phyloP scores from a whole-genome alignment of 2,888 invertebrate species.

The Drosophila kambysellisi region DNA sequence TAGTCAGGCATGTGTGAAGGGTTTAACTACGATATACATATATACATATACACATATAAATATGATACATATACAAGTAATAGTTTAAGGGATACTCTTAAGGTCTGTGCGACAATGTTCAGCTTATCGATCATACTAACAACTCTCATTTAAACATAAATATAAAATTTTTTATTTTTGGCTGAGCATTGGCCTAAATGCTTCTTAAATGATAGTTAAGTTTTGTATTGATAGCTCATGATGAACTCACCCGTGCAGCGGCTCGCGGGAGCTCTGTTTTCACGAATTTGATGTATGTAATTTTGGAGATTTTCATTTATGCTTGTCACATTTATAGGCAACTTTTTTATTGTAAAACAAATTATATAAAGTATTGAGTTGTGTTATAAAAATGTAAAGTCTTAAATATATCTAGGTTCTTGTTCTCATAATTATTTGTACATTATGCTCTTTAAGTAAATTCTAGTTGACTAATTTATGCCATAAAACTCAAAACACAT shows the following conservation, averaged over 20 bases:
- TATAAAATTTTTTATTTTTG: background rate
- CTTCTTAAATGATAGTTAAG: constrained; percentile 26
- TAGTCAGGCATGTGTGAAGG: constrained; percentile 48
- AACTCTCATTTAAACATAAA: background rate
- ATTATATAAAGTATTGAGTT: constrained; percentile 64
- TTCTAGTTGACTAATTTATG: constrained; percentile 73
- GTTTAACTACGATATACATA: constrained; percentile 43
- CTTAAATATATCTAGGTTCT: constrained; percentile 51
- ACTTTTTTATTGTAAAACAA: constrained; percentile 40
- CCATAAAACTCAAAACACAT: constrained; percentile 49
- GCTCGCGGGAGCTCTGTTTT: constrained; percentile 34
- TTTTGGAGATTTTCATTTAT: constrained; percentile 63
- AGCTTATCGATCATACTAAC: constrained; percentile 17
- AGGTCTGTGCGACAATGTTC: constrained; percentile 8
- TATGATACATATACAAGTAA: constrained; percentile 21
- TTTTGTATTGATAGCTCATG: constrained; percentile 13
- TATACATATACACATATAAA: constrained; percentile 10
- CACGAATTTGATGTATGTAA: constrained; percentile 73
- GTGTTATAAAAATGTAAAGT: constrained; percentile 54
- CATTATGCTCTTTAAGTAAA: constrained; percentile 75
- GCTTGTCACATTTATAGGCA: constrained; percentile 36
- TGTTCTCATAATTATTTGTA: constrained; percentile 76
- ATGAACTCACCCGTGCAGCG: constrained; percentile 17
- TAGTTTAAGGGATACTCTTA: constrained; percentile 32
- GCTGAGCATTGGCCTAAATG: constrained; percentile 11